A percentile compares a stretch with the other conserved stretches of the same genome.
Conservation (phyloP, 2,888 invertebrate genomes). For the Lagria hirta region DNA sequence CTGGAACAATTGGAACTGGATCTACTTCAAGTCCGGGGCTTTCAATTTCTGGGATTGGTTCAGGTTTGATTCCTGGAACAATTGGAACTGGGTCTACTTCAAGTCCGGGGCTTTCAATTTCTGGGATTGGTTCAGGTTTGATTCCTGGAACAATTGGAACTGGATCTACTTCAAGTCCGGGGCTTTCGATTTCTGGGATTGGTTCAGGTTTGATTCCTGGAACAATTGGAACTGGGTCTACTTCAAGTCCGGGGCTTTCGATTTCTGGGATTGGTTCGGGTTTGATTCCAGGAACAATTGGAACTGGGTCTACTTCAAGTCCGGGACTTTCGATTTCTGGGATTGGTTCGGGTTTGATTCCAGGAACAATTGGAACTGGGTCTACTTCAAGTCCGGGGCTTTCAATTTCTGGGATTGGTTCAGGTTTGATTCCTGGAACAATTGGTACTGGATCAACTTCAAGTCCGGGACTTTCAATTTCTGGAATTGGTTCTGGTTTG, state of each 20-base stretch:
- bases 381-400: too few species aligned
- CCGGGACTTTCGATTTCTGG: conserved; percentile 2
- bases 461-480: conserved; percentile 1
- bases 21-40: too few species aligned
- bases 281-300: conserved; percentile 4
- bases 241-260: conserved; percentile 8
- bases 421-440: conserved; percentile 4
- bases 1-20: too few species aligned
- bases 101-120: too few species aligned
- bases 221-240: conserved; percentile 8
- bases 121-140: too few species aligned
- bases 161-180: conserved; percentile 1
- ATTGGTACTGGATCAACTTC: conserved; percentile 5
- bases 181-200: conserved; percentile 1
- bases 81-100: too few species aligned
- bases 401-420: background rate
- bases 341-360: conserved; percentile 4
- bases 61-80: too few species aligned
- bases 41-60: too few species aligned
- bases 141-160: conserved; percentile 15
- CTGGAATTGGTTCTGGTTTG: conserved; percentile 2
- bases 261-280: conserved; percentile 6
- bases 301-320: conserved; percentile 3
- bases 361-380: conserved; percentile 16
- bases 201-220: conserved; percentile 6